Base-by-base conservation (phyloP, 2,113 vertebrate species). In the Cavia aperea region DNA sequence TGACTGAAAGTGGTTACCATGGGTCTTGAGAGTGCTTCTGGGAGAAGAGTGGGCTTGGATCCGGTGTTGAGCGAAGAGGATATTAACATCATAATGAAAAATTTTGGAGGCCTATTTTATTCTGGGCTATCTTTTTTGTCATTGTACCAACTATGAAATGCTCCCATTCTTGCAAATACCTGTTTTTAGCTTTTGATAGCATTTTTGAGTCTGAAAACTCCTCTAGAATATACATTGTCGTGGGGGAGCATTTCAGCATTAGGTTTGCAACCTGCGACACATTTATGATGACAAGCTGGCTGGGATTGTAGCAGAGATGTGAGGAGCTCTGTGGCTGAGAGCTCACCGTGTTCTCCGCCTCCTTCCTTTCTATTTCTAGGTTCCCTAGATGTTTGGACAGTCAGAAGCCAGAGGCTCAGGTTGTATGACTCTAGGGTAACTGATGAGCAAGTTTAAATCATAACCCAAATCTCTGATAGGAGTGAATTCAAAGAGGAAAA, bases 161-260 rank as follows among this genome's bases (percentile, higher is more conserved):
- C 3, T 3, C n/a, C 10, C 10, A 11, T 87, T 49, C n/a, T n/a
- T 73, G 23, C 33, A 51, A 36, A 65, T 29, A 24, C 49, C 49
- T 66, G 12, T 56, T 43, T 91, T 91, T 81, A 31, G 5, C 18
- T 73, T 81, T 95, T 62, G 51, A n/a, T 90, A 88, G 46, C 18
- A 46, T 73, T 49, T 88, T 46, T 75, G 15, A 26, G 7, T 43
- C 66, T 72, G 65, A 89, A 85, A 91, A 88, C 33, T 15, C 21
- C 14, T 4, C 13, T 33, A 33, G 31, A 49, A 15, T 13, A 26
- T 12, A 1, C 36, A 16, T 10, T 60, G 12, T 54, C 68, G 18
- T n/a, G 15, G 13, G 26, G 83, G 86, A 94, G 33, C 46, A 8
- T 65, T 94, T 56, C 21, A 82, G 82, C 39, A 12, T 3, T 29